These are phyloP conservation scores for Etheostoma perlongum DNA, from an alignment of 2,797 vertebrate genomes.

Conservation along the genomic window DNA sequence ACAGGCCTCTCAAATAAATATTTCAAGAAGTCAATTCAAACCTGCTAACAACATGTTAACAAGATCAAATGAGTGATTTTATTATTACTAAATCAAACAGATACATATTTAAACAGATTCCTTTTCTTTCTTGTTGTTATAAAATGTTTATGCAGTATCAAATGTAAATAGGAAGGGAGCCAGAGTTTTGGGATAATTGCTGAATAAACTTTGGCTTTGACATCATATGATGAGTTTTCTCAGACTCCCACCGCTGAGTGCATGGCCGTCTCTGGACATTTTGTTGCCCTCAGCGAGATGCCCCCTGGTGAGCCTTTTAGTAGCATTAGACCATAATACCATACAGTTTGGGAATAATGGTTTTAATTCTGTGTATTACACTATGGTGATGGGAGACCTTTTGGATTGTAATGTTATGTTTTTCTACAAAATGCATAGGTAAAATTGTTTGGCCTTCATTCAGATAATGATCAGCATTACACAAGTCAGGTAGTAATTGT, in stretches of 20 bases:
- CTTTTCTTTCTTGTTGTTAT: constrained; percentile 23
- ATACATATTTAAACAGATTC: constrained; percentile 38
- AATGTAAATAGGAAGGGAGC: constrained; percentile 12
- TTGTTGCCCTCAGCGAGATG: background rate
- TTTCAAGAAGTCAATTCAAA: constrained; percentile 55
- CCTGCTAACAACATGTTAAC: constrained; percentile 41
- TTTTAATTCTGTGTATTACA: too few species aligned
- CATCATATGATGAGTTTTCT: constrained; percentile 32
- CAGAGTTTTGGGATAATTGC: constrained; percentile 36
- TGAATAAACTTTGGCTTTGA: constrained; percentile 46
- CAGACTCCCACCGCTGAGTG: constrained; percentile 1
- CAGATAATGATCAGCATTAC: too few species aligned
- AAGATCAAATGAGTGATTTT: constrained; percentile 39
- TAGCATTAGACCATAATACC: background rate
- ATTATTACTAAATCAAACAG: constrained; percentile 35
- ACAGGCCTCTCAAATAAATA: constrained; percentile 45
- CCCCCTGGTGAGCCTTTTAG: background rate
- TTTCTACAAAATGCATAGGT: too few species aligned
- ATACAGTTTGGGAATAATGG: too few species aligned
- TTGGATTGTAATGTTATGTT: too few species aligned
- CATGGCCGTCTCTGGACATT: background rate
- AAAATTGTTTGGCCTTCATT: too few species aligned
- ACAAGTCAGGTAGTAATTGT: too few species aligned
- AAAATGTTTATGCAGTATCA: constrained; percentile 18
- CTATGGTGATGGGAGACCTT: too few species aligned